Conservation (phyloP, 2,888 invertebrate genomes). For the Diploptera punctata region DNA sequence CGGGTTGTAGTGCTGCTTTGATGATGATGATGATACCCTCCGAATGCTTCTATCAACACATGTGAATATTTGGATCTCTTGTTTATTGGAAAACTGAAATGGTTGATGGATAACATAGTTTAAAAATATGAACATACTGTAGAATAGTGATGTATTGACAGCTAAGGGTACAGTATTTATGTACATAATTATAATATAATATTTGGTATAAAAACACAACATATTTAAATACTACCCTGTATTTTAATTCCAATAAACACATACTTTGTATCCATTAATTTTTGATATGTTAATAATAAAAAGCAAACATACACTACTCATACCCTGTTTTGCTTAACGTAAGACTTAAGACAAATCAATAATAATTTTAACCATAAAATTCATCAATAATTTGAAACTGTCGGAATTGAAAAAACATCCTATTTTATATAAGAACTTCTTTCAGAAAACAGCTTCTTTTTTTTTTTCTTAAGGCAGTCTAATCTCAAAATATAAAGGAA, state of each 20-base stretch:
- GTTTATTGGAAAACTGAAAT: no score
- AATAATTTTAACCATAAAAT: no score
- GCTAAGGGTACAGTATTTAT: conserved; percentile 18
- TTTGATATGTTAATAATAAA: conserved; percentile 31
- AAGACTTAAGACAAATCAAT: no score
- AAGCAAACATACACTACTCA: conserved; percentile 29
- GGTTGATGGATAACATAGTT: no score
- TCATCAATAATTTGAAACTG: no score
- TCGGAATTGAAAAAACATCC: no score
- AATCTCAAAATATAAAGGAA: conserved; percentile 4
- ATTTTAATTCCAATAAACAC: conserved; percentile 22
- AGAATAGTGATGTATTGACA: conserved; percentile 22
- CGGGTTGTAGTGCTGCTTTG: no score
- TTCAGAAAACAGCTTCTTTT: neutral
- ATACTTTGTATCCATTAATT: neutral
- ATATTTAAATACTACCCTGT: conserved; percentile 30
- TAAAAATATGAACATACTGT: no score
- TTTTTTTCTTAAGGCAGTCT: neutral
- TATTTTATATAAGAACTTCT: neutral
- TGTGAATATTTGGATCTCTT: no score
- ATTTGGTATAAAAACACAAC: conserved; percentile 30
- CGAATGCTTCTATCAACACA: no score
- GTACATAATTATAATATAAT: conserved; percentile 22
- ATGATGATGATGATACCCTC: no score
- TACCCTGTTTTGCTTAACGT: conserved; percentile 29